Percentiles rank a stretch among this genome's conserved stretches.
Evolutionary conservation across 2,888 invertebrate species (phyloP).

Genomic region (Blera fallax): DNA sequence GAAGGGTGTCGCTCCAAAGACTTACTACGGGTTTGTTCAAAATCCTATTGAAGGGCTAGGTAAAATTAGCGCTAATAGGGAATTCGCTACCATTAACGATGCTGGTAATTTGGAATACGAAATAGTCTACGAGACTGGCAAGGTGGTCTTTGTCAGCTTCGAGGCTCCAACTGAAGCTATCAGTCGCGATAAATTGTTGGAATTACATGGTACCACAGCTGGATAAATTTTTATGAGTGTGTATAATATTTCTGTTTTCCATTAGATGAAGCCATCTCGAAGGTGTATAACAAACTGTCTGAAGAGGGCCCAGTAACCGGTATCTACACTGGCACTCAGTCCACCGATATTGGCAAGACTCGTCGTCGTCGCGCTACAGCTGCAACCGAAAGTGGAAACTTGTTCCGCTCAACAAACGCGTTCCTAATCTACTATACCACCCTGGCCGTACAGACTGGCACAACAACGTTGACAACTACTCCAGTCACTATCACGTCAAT

Average conservation of each 20-base stretch:
- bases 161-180: constrained; percentile 83
- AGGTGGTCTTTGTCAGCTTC: constrained; percentile 84
- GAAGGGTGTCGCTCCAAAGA: constrained; percentile 79
- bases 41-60: constrained; percentile 84
- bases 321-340: constrained; percentile 66
- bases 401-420: constrained; percentile 72
- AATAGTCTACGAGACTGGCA: constrained; percentile 81
- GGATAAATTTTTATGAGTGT: not conserved
- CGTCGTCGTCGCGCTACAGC: constrained; percentile 76
- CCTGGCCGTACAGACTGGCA: constrained; percentile 13
- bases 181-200: constrained; percentile 82
- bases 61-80: constrained; percentile 81
- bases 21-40: constrained; percentile 86
- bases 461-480: constrained; percentile 7
- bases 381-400: constrained; percentile 62
- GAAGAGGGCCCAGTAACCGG: constrained; percentile 75
- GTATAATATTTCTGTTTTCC: not conserved
- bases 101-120: constrained; percentile 75
- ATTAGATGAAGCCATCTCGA: constrained; percentile 83
- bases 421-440: constrained; percentile 77
- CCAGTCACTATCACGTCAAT: constrained; percentile 68
- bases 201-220: constrained; percentile 83
- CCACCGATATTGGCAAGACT: constrained; percentile 26
- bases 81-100: constrained; percentile 75
- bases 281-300: constrained; percentile 83